Base-by-base conservation (phyloP, 2,113 vertebrate genomes). In the Pangasianodon hypophthalmus region DNA sequence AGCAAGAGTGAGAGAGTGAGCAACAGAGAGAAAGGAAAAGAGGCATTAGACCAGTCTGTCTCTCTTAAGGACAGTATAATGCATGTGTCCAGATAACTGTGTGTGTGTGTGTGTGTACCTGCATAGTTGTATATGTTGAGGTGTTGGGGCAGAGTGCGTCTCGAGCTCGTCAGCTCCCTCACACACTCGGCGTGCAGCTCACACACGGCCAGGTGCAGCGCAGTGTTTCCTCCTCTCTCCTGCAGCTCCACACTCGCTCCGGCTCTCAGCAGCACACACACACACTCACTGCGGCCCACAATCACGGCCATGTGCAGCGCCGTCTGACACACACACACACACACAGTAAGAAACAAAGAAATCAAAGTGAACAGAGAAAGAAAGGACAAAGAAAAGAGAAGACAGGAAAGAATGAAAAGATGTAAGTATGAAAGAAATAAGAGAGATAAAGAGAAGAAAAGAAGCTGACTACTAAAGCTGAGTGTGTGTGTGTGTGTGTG, bases 271-370 rank as follows among this genome's bases (percentile, higher is more conserved):
- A 97, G 87, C 14, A 95, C 95, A 88, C 90, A 87, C 60, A 96
- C 94, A 0, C 94, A 89, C 24, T 94, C 93, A 0, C 94, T 90
- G n/a, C 93, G 94, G 46, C 94, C 95, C 2, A 97, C 93, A 75
- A 97, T 96, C 86, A 96, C 95, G 0, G 96, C 96, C 32, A 97
- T 92, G 91, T 97, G 96, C 73, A 97, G 90, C 0, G 96, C 96
- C 0, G 95, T 96, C 96, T 97, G 92, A 37, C 67, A 41, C 81
- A 58, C n/a, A 58, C 52, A 52, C 48, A 50, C 44, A 48, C 75
- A 79, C 41, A 80, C 77, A 26, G 2, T 1, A 18, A 56, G 7
- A 16, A 48, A n/a, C 5, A 44, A 32, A 58, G 41, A 56, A 19
- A 83, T 56, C 4, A 16, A 58, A 56, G 48, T 50, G 24, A 14